Evolutionary conservation across 2,797 vertebrate genomes (phyloP).

Genomic region (Acanthiza pusilla): DNA sequence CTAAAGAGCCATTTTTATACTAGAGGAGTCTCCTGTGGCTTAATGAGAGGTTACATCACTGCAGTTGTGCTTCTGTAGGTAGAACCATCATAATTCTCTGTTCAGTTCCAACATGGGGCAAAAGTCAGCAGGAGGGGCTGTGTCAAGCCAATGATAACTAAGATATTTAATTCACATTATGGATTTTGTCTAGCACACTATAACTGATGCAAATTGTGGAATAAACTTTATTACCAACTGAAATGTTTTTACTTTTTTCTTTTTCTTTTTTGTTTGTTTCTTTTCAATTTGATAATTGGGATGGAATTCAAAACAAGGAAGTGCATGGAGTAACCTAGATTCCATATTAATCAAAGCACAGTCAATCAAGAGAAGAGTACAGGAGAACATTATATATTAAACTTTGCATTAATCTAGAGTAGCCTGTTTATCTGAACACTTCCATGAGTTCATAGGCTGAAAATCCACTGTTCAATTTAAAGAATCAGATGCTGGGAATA

Average conservation of each 20-base stretch:
- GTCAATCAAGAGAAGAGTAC: neutral
- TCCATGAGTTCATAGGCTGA: neutral
- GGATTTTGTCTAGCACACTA: neutral
- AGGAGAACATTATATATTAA: neutral
- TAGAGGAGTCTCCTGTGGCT: neutral
- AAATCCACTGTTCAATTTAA: neutral
- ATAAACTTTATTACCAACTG: neutral
- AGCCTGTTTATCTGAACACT: neutral
- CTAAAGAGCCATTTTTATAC: neutral
- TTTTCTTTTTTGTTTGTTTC: neutral
- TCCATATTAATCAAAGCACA: neutral
- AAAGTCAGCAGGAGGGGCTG: neutral
- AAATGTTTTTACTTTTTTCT: neutral
- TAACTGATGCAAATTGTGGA: neutral
- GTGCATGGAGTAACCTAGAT: neutral
- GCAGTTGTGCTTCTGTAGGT: neutral
- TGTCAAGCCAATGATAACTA: neutral
- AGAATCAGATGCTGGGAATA: neutral
- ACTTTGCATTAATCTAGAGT: neutral
- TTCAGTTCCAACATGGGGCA: neutral
- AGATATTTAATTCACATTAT: neutral
- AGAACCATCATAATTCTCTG: neutral
- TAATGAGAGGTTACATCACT: neutral
- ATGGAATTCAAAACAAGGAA: neutral
- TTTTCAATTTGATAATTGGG: neutral